A percentile compares a stretch with the other conserved stretches of the same genome.
Evolutionary conservation across 1,140 invertebrate genomes (phyloP).

Genomic region (Drosophila ohnishii): DNA sequence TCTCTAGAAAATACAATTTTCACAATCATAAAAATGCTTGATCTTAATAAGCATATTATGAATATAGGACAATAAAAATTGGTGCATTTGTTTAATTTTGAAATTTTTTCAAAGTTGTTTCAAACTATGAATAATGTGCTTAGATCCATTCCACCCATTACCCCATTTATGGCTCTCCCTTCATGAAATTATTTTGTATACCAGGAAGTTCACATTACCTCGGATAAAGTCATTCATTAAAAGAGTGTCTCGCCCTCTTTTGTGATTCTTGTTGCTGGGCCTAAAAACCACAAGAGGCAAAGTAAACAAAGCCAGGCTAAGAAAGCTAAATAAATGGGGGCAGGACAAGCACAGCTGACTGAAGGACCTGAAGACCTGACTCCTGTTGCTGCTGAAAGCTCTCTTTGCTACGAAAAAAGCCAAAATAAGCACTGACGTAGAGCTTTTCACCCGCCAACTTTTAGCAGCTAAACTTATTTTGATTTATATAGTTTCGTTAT

Average conservation of each 20-base stretch:
- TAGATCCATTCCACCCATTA: background rate
- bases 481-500: conserved; percentile 26
- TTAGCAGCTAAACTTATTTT: conserved; percentile 16
- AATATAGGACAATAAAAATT: too few relatives aligned
- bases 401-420: background rate
- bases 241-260: background rate
- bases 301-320: conserved; percentile 50
- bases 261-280: background rate
- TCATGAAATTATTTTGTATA: background rate
- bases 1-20: too few relatives aligned
- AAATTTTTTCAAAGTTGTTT: background rate
- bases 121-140: too few relatives aligned
- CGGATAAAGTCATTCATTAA: conserved; percentile 23
- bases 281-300: conserved; percentile 6
- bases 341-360: conserved; percentile 49
- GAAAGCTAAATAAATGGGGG: conserved; percentile 5
- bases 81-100: too few relatives aligned
- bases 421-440: background rate
- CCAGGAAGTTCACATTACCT: conserved; percentile 2
- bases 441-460: conserved; percentile 23
- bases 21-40: too few relatives aligned
- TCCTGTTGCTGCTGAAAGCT: conserved; percentile 57
- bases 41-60: too few relatives aligned
- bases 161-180: background rate
- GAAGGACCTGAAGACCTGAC: conserved; percentile 11